Evolutionary conservation across 1,140 invertebrate species (phyloP).

Genomic region (Bombus fervidus): DNA sequence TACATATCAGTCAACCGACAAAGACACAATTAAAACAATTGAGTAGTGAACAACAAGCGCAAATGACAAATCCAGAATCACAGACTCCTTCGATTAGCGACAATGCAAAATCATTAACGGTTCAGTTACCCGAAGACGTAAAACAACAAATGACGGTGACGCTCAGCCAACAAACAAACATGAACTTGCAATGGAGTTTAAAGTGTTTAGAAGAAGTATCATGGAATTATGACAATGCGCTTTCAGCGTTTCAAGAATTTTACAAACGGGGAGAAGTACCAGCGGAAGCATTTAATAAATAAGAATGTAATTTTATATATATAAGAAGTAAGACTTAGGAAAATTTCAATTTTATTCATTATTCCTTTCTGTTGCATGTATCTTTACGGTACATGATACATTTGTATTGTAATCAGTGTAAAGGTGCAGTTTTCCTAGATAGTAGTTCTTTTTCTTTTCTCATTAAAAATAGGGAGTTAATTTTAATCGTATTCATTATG

Average conservation of each 20-base stretch:
- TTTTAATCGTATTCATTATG: not conserved
- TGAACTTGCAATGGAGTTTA: constrained; percentile 92
- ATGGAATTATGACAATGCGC: constrained; percentile 91
- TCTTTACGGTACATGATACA: not conserved
- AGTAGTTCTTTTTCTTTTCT: not conserved
- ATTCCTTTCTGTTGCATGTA: constrained; percentile 12
- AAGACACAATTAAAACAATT: constrained; percentile 86
- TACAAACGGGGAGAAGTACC: constrained; percentile 90
- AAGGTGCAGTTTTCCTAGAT: not conserved
- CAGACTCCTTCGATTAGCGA: not conserved
- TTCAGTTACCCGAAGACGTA: constrained; percentile 81
- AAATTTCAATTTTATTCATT: not conserved
- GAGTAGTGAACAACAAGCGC: constrained; percentile 42
- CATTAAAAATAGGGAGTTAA: not conserved
- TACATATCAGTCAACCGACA: constrained; percentile 89
- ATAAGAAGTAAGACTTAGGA: constrained; percentile 2
- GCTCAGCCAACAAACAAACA: constrained; percentile 89
- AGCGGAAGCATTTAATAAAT: constrained; percentile 90
- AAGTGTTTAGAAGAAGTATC: constrained; percentile 94
- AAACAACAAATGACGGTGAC: constrained; percentile 88
- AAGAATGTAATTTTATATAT: constrained; percentile 65
- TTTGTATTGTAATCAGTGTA: not conserved
- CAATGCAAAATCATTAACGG: not conserved
- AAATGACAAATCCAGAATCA: not conserved
- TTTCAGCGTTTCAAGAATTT: constrained; percentile 90